A percentile compares a stretch with the other conserved stretches of the same genome.
phyloP scores from a whole-genome alignment of 2,888 invertebrate genomes.

The Apodemia mormo region DNA sequence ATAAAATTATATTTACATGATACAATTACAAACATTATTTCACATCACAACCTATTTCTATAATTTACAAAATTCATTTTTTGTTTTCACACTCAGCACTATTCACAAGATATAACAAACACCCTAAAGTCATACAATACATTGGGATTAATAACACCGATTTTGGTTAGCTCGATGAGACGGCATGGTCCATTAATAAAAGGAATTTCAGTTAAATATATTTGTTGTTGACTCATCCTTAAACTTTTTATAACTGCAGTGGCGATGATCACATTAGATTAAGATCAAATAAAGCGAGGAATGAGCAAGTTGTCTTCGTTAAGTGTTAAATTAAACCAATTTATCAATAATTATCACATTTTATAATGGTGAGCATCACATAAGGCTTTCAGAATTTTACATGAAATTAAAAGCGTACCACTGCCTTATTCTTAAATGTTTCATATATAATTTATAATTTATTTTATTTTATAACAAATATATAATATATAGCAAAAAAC shows the following conservation, averaged over 20 bases:
- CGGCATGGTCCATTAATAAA: constrained; percentile 48
- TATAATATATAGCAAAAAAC: no score
- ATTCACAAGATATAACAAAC: not conserved
- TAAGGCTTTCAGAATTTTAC: no score
- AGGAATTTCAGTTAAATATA: constrained; percentile 21
- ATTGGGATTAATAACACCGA: constrained; percentile 2
- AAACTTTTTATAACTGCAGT: constrained; percentile 27
- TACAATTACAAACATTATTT: no score
- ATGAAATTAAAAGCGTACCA: no score
- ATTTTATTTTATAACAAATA: no score
- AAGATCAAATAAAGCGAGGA: not conserved
- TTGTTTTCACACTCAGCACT: no score
- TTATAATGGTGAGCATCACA: no score
- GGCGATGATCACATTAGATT: not conserved
- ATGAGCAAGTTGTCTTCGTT: not conserved
- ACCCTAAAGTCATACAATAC: not conserved
- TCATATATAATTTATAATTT: no score
- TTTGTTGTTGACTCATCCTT: constrained; percentile 11
- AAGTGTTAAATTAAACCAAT: constrained; percentile 4
- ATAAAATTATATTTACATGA: no score
- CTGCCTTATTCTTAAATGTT: no score
- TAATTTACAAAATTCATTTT: no score
- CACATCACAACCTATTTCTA: no score
- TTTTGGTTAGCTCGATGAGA: constrained; percentile 49
- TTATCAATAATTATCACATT: not conserved